Evolutionary conservation across 2,797 vertebrate genomes (phyloP).

Genomic region (Chelon auratus): DNA sequence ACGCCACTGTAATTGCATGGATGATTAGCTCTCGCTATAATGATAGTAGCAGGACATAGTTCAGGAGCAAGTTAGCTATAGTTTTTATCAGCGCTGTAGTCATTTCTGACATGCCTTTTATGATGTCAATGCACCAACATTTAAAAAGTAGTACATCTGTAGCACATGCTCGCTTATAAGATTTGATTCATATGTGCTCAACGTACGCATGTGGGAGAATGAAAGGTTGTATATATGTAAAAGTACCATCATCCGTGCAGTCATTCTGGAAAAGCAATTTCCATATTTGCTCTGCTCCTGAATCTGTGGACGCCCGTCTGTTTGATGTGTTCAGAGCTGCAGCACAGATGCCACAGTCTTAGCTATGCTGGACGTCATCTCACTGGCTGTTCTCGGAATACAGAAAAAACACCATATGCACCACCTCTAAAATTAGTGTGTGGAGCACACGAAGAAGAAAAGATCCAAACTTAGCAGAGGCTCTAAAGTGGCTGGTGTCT

Average conservation of each 20-base stretch:
- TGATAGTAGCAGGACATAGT: constrained; percentile 69
- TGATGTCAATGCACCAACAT: background rate
- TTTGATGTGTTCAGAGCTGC: constrained; percentile 89
- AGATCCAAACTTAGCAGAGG: constrained; percentile 69
- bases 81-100: constrained; percentile 63
- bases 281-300: constrained; percentile 76
- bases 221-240: constrained; percentile 65
- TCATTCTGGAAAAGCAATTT: constrained; percentile 85
- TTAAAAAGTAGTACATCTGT: constrained; percentile 9
- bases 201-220: constrained; percentile 47
- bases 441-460: constrained; percentile 68
- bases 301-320: constrained; percentile 78
- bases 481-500: constrained; percentile 82
- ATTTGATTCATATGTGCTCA: constrained; percentile 16
- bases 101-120: constrained; percentile 54
- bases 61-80: constrained; percentile 57
- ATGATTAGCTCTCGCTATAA: constrained; percentile 80
- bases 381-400: constrained; percentile 82
- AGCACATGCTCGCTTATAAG: background rate
- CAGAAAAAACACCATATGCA: constrained; percentile 73
- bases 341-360: constrained; percentile 85
- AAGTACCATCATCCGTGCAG: constrained; percentile 70
- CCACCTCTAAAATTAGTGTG: constrained; percentile 85
- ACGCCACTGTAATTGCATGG: constrained; percentile 72
- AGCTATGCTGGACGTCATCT: constrained; percentile 85